These are phyloP conservation scores for Halichoeres trimaculatus DNA, from an alignment of 2,113 vertebrate genomes.

Conservation along the genomic window DNA sequence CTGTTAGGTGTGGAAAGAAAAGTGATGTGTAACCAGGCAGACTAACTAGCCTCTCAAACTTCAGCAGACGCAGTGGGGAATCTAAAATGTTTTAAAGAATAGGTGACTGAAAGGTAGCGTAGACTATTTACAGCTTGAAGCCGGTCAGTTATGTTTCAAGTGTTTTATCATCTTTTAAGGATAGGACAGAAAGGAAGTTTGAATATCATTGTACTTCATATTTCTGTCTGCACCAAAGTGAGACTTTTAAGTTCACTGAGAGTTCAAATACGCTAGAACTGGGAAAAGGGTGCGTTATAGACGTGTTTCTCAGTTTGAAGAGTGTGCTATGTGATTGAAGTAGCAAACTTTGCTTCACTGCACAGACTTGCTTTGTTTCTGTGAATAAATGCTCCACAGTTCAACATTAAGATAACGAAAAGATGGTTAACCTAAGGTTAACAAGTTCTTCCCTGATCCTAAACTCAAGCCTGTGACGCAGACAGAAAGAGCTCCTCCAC, in stretches of 20 bases:
- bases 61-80: too few relatives aligned
- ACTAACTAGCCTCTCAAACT: background rate
- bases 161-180: background rate
- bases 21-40: background rate
- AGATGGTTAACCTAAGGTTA: constrained; percentile 45
- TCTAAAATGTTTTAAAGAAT: too few relatives aligned
- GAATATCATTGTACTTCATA: background rate
- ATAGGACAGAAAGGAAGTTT: background rate
- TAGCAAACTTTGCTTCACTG: background rate
- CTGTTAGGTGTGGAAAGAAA: too few relatives aligned
- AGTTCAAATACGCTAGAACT: background rate
- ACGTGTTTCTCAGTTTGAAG: background rate
- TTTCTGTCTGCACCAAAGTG: background rate
- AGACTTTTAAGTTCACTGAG: background rate
- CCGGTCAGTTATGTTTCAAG: background rate
- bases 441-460: constrained; percentile 11
- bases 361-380: constrained; percentile 4
- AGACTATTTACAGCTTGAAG: too few relatives aligned
- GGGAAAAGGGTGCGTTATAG: background rate
- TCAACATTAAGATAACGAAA: constrained; percentile 7
- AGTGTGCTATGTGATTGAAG: background rate
- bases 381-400: constrained; percentile 4
- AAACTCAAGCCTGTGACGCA: constrained; percentile 4
- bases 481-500: constrained; percentile 4
- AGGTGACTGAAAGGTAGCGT: too few relatives aligned